Percentiles rank a stretch among this genome's conserved stretches.
These are phyloP conservation scores for Morone saxatilis DNA, from an alignment of 2,113 vertebrate species.

Conservation along the genomic window DNA sequence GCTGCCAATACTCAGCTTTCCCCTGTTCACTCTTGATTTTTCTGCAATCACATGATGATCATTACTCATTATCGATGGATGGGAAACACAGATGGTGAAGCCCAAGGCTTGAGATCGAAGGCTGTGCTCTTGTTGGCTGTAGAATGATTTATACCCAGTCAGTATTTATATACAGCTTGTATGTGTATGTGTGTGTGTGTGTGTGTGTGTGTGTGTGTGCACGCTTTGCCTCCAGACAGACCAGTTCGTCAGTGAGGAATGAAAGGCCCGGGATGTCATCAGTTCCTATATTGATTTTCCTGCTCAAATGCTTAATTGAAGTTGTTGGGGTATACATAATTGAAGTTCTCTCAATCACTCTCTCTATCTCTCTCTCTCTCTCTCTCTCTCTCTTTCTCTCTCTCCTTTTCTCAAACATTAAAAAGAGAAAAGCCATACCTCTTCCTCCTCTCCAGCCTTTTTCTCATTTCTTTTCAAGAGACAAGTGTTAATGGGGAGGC, in stretches of 20 bases:
- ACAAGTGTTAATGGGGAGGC: slow-evolving; percentile 72
- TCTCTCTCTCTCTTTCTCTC: slow-evolving; percentile 39
- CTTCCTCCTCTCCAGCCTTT: slow-evolving; percentile 32
- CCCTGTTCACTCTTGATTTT: slow-evolving; percentile 19
- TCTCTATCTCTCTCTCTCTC: slow-evolving; percentile 31
- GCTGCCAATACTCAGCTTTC: background rate
- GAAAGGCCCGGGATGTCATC: slow-evolving; percentile 73
- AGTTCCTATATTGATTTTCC: slow-evolving; percentile 83
- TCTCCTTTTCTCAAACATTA: slow-evolving; percentile 39
- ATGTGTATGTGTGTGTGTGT: slow-evolving; percentile 4
- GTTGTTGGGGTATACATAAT: slow-evolving; percentile 83
- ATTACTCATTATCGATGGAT: slow-evolving; percentile 66
- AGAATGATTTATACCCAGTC: slow-evolving; percentile 65
- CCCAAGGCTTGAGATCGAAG: slow-evolving; percentile 51
- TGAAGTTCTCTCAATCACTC: slow-evolving; percentile 75
- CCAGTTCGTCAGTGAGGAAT: slow-evolving; percentile 72
- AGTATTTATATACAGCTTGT: slow-evolving; percentile 24
- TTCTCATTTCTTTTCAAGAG: slow-evolving; percentile 70
- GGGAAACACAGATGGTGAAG: slow-evolving; percentile 53
- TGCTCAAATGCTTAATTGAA: slow-evolving; percentile 84
- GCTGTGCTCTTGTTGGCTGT: slow-evolving; percentile 43
- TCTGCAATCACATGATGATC: slow-evolving; percentile 38
- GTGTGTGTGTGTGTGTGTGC: slow-evolving; percentile 45
- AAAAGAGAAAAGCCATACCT: slow-evolving; percentile 52
- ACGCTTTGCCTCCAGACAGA: slow-evolving; percentile 48